Conservation (phyloP, 2,888 invertebrate genomes). For the Amiota communis region DNA sequence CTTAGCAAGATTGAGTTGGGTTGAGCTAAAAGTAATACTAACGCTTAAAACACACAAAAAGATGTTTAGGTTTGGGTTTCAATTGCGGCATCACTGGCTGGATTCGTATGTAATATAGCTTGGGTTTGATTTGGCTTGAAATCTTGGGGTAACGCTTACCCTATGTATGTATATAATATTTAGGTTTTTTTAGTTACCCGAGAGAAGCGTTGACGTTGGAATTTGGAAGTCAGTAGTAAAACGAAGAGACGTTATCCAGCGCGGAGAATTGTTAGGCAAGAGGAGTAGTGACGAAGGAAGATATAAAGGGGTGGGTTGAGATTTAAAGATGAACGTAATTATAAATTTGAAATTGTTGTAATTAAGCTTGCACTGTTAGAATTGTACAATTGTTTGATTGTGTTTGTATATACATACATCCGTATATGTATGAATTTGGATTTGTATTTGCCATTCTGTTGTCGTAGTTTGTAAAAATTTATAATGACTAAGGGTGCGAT, state of each 20-base stretch:
- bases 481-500: slow-evolving; percentile 10
- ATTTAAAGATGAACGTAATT: slow-evolving; percentile 60
- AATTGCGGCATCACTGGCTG: slow-evolving; percentile 4
- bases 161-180: slow-evolving; percentile 67
- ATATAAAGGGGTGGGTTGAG: slow-evolving; percentile 54
- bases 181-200: slow-evolving; percentile 40
- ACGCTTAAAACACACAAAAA: slow-evolving; percentile 66
- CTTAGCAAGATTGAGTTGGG: slow-evolving; percentile 17
- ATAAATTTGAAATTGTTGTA: slow-evolving; percentile 69
- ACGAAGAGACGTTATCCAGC: slow-evolving; percentile 54
- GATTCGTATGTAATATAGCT: background rate
- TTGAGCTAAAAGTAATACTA: slow-evolving; percentile 52
- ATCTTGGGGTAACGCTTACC: slow-evolving; percentile 67
- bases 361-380: slow-evolving; percentile 63
- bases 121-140: slow-evolving; percentile 60
- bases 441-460: slow-evolving; percentile 23
- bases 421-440: slow-evolving; percentile 29
- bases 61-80: slow-evolving; percentile 44
- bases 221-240: slow-evolving; percentile 53
- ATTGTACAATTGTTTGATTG: slow-evolving; percentile 42
- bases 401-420: background rate
- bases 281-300: slow-evolving; percentile 8
- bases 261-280: slow-evolving; percentile 36
- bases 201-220: slow-evolving; percentile 1
- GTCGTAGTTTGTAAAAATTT: background rate